Evolutionary conservation across 2,113 vertebrate species (phyloP).

Genomic region (Setophaga coronata): DNA sequence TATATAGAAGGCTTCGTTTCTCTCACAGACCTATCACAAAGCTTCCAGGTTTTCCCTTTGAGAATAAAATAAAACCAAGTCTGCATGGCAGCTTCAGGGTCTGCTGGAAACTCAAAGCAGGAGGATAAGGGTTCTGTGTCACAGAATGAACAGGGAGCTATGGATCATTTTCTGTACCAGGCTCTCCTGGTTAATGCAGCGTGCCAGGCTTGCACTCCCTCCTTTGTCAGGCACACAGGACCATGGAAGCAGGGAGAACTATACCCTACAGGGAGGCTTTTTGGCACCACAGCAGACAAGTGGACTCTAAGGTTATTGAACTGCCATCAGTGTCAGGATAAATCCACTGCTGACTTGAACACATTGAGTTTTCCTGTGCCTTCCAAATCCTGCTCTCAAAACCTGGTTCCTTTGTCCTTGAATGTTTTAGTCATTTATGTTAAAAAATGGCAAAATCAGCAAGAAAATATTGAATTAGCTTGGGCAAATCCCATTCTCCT

Average conservation of each 20-base stretch:
- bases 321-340: not conserved
- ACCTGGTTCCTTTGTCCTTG: not conserved
- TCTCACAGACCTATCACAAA: not conserved
- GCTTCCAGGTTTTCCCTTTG: not conserved
- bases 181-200: not conserved
- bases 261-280: not conserved
- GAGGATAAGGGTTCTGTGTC: not conserved
- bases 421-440: not conserved
- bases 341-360: not conserved
- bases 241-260: not conserved
- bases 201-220: not conserved
- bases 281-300: not conserved
- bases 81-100: not conserved
- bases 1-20: not conserved
- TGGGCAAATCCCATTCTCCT: not conserved
- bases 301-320: not conserved
- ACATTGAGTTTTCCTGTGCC: not conserved
- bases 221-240: not conserved
- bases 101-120: not conserved
- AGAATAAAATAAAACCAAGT: not conserved
- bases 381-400: not conserved
- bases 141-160: not conserved
- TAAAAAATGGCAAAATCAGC: not conserved
- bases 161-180: not conserved
- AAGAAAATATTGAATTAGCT: not conserved